Conservation (phyloP, 2,888 invertebrate genomes). For the Sylvicola cinctus region DNA sequence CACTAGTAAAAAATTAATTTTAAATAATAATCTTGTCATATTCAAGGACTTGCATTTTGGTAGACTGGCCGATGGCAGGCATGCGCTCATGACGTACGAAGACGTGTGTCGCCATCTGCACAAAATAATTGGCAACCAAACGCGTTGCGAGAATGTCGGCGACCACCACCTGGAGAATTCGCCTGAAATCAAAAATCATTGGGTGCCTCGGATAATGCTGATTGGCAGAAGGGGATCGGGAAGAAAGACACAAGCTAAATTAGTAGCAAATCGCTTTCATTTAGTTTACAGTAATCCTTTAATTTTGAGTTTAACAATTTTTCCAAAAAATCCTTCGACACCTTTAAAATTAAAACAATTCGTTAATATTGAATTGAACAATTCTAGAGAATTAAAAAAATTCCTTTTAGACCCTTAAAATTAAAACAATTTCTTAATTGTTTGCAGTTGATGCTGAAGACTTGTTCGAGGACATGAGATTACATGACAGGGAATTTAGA, state of each 20-base stretch:
- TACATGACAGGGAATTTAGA: conserved; percentile 9
- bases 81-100: not conserved
- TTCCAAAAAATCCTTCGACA: not conserved
- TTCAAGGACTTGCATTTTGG: not conserved
- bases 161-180: not conserved
- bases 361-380: too few species aligned
- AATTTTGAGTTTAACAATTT: not conserved
- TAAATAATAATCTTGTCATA: not conserved
- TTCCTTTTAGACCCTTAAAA: too few species aligned
- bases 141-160: not conserved
- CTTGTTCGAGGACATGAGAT: conserved; percentile 21
- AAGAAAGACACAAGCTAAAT: conserved; percentile 29
- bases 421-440: too few species aligned
- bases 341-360: too few species aligned
- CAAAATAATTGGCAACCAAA: not conserved
- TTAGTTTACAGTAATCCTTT: conserved; percentile 25
- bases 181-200: conserved; percentile 9
- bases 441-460: conserved; percentile 27
- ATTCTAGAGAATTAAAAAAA: too few species aligned
- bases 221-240: conserved; percentile 35
- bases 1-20: not conserved
- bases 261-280: conserved; percentile 27
- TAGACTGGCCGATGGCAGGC: not conserved
- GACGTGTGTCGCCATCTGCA: not conserved
- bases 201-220: conserved; percentile 27